phyloP scores from a whole-genome alignment of 2,797 vertebrate genomes.

The Eutrigla gurnardus region DNA sequence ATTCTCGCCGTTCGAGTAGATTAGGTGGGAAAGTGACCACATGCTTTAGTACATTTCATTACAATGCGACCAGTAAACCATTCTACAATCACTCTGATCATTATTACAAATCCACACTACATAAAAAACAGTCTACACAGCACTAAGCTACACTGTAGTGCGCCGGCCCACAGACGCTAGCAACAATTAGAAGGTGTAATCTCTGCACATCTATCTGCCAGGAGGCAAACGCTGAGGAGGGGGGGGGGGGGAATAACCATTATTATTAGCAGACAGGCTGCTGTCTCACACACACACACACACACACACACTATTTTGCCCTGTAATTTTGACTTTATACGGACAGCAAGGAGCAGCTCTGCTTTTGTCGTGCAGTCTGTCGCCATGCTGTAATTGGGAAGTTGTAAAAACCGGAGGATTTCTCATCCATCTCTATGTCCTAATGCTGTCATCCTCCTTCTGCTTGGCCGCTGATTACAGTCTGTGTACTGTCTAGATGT shows the following conservation, averaged over 20 bases:
- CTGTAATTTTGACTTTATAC: conserved; percentile 56
- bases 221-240: conserved; percentile 73
- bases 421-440: conserved; percentile 61
- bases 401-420: conserved; percentile 65
- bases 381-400: conserved; percentile 58
- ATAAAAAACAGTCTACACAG: conserved; percentile 67
- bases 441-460: conserved; percentile 67
- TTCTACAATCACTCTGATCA: conserved; percentile 56
- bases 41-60: conserved; percentile 34
- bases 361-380: conserved; percentile 55
- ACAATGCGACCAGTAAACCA: conserved; percentile 42
- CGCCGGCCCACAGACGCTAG: conserved; percentile 64
- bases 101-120: conserved; percentile 61
- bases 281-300: conserved; percentile 67
- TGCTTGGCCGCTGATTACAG: conserved; percentile 72
- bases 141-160: conserved; percentile 68
- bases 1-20: neutral
- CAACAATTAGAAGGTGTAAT: conserved; percentile 80
- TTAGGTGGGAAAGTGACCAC: conserved; percentile 11
- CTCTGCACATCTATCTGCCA: conserved; percentile 80
- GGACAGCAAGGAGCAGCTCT: conserved; percentile 29
- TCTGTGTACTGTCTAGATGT: conserved; percentile 74
- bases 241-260: conserved; percentile 71
- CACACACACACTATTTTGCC: conserved; percentile 35
- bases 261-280: conserved; percentile 69